Evolutionary conservation across 2,113 vertebrate genomes (phyloP).

Genomic region (Murina feae): DNA sequence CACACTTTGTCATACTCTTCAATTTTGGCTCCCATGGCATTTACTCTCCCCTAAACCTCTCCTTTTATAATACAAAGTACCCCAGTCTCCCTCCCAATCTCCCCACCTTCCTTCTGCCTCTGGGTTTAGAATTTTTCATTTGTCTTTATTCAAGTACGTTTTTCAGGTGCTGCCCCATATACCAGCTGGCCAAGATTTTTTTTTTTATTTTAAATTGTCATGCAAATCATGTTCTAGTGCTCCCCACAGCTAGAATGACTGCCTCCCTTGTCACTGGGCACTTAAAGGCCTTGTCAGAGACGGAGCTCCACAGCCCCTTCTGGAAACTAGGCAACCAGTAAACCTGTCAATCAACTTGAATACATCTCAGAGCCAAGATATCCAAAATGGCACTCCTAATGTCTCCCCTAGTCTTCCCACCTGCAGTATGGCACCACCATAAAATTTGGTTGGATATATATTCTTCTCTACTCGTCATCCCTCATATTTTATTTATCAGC

Average conservation of each 20-base stretch:
- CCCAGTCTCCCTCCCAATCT: neutral
- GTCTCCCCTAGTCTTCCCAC: neutral
- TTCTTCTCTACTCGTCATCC: neutral
- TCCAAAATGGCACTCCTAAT: neutral
- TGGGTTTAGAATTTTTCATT: neutral
- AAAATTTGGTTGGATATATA: neutral
- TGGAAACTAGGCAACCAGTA: neutral
- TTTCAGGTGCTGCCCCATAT: neutral
- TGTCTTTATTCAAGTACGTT: slow-evolving; percentile 8
- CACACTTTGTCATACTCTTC: neutral
- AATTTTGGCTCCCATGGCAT: neutral
- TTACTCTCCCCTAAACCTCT: neutral
- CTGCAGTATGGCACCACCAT: neutral
- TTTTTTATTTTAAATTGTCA: neutral
- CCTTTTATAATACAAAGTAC: neutral
- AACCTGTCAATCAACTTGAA: neutral
- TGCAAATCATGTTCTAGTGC: neutral
- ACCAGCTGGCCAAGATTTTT: neutral
- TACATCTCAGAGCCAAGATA: neutral
- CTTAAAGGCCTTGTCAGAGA: neutral
- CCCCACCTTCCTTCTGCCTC: neutral
- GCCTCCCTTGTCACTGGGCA: neutral
- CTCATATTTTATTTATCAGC: neutral
- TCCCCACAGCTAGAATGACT: neutral
- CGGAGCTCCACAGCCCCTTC: neutral